phyloP scores from a whole-genome alignment of 2,797 vertebrate genomes.

The Chelon auratus region DNA sequence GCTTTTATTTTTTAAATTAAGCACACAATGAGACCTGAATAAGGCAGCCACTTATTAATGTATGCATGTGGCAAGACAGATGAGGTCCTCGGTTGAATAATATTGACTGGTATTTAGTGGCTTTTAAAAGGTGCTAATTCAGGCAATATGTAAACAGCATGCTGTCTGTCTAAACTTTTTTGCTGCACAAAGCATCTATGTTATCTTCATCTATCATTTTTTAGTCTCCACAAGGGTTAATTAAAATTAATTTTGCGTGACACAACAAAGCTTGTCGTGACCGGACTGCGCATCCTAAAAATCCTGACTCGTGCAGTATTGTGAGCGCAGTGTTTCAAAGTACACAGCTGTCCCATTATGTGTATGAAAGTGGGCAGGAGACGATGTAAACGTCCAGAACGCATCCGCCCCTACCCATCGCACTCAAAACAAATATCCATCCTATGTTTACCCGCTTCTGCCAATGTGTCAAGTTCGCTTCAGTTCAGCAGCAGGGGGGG shows the following conservation, averaged over 20 bases:
- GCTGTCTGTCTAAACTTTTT: constrained; percentile 8
- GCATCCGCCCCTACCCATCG: constrained; percentile 39
- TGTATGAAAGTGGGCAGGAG: constrained; percentile 47
- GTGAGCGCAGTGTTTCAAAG: constrained; percentile 36
- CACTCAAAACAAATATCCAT: constrained; percentile 65
- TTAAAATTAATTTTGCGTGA: constrained; percentile 39
- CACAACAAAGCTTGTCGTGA: constrained; percentile 18
- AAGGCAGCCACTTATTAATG: constrained; percentile 49
- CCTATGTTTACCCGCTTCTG: constrained; percentile 57
- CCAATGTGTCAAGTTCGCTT: constrained; percentile 74
- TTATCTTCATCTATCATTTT: constrained; percentile 11
- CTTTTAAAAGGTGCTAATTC: constrained; percentile 23
- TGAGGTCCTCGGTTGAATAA: constrained; percentile 11
- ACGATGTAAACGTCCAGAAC: constrained; percentile 54
- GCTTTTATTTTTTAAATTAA: constrained; percentile 25
- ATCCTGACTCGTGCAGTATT: constrained; percentile 46
- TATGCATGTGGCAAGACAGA: constrained; percentile 28
- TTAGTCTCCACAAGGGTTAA: constrained; percentile 15
- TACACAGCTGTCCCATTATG: constrained; percentile 52
- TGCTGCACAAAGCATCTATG: constrained; percentile 5
- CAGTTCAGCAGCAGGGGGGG: constrained; percentile 60
- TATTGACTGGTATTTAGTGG: constrained; percentile 27
- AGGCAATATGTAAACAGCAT: constrained; percentile 29
- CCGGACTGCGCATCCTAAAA: constrained; percentile 25
- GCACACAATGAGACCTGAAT: constrained; percentile 26